Evolutionary conservation across 2,113 vertebrate species (phyloP).

Genomic region (Carettochelys insculpta): DNA sequence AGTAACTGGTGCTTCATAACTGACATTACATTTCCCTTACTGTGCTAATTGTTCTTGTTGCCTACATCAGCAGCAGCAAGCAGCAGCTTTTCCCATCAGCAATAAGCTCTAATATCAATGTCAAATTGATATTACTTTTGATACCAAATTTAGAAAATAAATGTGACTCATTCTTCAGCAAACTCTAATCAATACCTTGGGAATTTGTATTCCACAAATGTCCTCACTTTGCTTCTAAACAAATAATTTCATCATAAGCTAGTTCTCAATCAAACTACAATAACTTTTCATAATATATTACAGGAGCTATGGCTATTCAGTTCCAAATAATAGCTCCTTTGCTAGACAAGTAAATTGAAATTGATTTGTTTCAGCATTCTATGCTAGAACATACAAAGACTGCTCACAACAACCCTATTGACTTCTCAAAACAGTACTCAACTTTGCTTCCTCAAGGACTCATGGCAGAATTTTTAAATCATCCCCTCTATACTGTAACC

Average conservation of each 20-base stretch:
- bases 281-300: constrained; percentile 81
- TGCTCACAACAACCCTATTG: constrained; percentile 74
- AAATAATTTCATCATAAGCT: constrained; percentile 82
- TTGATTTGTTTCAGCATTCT: constrained; percentile 82
- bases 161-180: constrained; percentile 48
- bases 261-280: constrained; percentile 77
- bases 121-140: constrained; percentile 51
- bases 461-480: constrained; percentile 70
- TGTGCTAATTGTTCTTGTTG: constrained; percentile 56
- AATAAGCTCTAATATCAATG: constrained; percentile 42
- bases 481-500: constrained; percentile 53
- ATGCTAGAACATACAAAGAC: constrained; percentile 74
- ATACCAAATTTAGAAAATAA: constrained; percentile 66
- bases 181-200: constrained; percentile 59
- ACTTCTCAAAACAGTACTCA: constrained; percentile 76
- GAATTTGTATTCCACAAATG: constrained; percentile 73
- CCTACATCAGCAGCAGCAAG: constrained; percentile 50
- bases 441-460: constrained; percentile 79
- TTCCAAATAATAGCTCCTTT: constrained; percentile 81
- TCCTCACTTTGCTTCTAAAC: constrained; percentile 72
- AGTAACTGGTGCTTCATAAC: constrained; percentile 31
- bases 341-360: constrained; percentile 82
- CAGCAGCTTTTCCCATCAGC: constrained; percentile 35
- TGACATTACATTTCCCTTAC: constrained; percentile 45
- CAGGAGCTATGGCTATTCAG: constrained; percentile 71